Percentiles rank a stretch among this genome's conserved stretches.
Conservation (phyloP, 1,140 invertebrate genomes). For the Camponotus pennsylvanicus region DNA sequence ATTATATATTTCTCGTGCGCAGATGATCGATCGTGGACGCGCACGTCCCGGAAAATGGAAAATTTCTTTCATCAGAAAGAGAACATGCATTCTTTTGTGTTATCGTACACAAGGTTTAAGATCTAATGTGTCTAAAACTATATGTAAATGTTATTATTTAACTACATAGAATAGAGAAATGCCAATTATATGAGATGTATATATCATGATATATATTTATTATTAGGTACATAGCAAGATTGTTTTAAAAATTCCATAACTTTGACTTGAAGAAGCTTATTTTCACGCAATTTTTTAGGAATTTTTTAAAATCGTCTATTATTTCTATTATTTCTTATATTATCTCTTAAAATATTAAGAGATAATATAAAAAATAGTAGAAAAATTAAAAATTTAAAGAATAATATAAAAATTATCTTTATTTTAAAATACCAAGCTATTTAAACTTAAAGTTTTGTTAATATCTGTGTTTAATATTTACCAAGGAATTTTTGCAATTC, state of each 20-base stretch:
- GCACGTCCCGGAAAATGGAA: not conserved
- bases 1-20: slow-evolving; percentile 45
- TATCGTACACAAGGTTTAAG: not conserved
- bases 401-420: not conserved
- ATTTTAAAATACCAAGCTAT: not conserved
- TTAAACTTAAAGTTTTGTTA: not conserved
- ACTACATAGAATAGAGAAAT: not conserved
- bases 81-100: not conserved
- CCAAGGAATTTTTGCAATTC: not conserved
- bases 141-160: not conserved
- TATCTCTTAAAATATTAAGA: no score
- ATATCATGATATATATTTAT: not conserved
- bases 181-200: not conserved
- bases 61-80: not conserved
- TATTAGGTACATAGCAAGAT: not conserved
- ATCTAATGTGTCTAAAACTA: not conserved
- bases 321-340: not conserved
- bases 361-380: no score
- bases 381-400: not conserved
- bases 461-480: not conserved
- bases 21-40: slow-evolving; percentile 50
- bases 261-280: not conserved
- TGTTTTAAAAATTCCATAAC: not conserved
- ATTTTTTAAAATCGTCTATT: not conserved
- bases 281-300: not conserved